Conservation (phyloP, 2,888 invertebrate species). For the Pemphredon lugubris region DNA sequence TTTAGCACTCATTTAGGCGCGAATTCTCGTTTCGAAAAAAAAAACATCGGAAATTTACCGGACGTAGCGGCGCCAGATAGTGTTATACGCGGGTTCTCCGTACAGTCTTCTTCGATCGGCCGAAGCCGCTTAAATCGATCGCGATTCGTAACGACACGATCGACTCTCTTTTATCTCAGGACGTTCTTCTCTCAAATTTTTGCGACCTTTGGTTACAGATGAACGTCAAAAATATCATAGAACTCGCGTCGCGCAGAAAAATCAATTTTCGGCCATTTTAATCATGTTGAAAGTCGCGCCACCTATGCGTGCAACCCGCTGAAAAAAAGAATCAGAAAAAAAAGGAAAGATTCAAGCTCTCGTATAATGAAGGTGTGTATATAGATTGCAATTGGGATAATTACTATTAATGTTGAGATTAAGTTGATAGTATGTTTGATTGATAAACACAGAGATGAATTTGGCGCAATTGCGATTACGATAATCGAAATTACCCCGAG, state of each 20-base stretch:
- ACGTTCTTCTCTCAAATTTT: conserved; percentile 19
- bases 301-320: conserved; percentile 54
- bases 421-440: too few relatives aligned
- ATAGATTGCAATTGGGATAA: too few relatives aligned
- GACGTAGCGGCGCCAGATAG: conserved; percentile 30
- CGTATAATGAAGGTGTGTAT: not conserved
- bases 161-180: conserved; percentile 10
- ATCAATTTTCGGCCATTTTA: conserved; percentile 70
- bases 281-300: conserved; percentile 58
- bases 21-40: conserved; percentile 43
- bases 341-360: conserved; percentile 4
- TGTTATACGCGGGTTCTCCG: conserved; percentile 18
- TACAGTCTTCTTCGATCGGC: not conserved
- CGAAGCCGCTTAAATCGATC: conserved; percentile 18
- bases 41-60: conserved; percentile 50
- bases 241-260: conserved; percentile 57
- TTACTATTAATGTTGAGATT: too few relatives aligned
- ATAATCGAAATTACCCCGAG: too few relatives aligned
- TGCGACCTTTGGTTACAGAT: conserved; percentile 1
- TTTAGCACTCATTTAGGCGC: conserved; percentile 66
- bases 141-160: conserved; percentile 16
- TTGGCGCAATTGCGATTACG: too few relatives aligned
- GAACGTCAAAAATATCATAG: conserved; percentile 34
- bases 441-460: too few relatives aligned
- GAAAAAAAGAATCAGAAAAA: conserved; percentile 16